Evolutionary conservation across 2,797 vertebrate genomes (phyloP).

Genomic region (Rhabdomys pumilio): DNA sequence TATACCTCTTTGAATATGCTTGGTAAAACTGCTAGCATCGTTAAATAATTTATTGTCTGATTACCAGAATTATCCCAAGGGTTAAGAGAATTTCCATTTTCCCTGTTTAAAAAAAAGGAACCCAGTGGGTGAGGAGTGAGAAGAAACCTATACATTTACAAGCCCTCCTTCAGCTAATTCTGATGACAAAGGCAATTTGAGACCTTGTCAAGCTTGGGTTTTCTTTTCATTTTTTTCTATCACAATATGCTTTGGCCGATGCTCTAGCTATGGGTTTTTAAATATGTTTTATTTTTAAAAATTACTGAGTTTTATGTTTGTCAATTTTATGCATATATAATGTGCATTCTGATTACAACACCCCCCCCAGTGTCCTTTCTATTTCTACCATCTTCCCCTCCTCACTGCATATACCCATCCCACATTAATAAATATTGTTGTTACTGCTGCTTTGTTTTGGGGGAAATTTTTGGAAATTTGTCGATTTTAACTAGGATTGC

Average conservation of each 20-base stretch:
- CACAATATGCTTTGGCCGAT: not conserved
- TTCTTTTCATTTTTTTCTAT: constrained; percentile 25
- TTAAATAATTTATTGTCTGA: constrained; percentile 28
- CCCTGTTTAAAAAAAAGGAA: not conserved
- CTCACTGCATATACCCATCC: not conserved
- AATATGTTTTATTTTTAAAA: not conserved
- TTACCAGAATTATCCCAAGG: not conserved
- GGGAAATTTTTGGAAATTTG: not conserved
- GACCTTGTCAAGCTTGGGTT: not conserved
- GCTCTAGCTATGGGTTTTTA: not conserved
- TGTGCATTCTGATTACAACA: not conserved
- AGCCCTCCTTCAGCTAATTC: not conserved
- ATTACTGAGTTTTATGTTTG: not conserved
- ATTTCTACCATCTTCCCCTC: not conserved
- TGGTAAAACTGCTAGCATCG: not conserved
- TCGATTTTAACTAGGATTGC: not conserved
- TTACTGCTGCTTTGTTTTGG: not conserved
- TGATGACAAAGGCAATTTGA: constrained; percentile 41
- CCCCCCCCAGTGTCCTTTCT: not conserved
- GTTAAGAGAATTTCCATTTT: constrained; percentile 37
- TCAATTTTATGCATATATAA: not conserved
- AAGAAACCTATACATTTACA: not conserved
- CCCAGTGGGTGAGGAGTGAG: not conserved
- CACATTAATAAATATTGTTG: not conserved
- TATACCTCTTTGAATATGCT: constrained; percentile 10